Base-by-base conservation (phyloP, 2,888 invertebrate genomes). In the Rhagonycha fulva region DNA sequence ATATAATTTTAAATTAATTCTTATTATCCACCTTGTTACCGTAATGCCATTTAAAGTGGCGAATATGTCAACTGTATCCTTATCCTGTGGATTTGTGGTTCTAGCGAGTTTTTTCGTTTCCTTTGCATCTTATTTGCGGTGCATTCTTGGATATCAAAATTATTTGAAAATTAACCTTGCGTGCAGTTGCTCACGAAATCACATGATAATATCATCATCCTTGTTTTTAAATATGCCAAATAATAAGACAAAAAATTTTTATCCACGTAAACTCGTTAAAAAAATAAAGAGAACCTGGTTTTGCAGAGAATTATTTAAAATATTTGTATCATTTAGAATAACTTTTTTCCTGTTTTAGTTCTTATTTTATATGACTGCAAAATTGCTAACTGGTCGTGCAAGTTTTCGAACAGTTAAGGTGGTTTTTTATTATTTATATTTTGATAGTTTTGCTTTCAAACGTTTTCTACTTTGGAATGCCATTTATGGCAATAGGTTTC, bases 311-410 rank as follows among this genome's bases (percentile, higher is more conserved):
- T 47, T 9, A 47, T 47, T 47, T 47, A 47, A 47, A 47, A 47
- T n/a, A 47, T 47, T 47, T 47, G n/a, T 47, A 47, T 47, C 47
- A 47, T 47, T 47, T 47, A 47, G 47, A 47, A n/a, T 47, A 47
- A 47, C 47, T 47, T 47, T 47, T 47, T 47, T 47, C 47, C 47
- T 47, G 47, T 66, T 66, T 26, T 66, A 66, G 23, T 26, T 66
- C 63, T 24, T 14, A 26, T 66, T 66, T 66, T 23, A 66, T 24
- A 19, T 24, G 63, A 66, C 63, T 66, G 63, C 63, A 66, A 66
- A 66, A 66, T 66, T 66, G n/a, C n/a, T 14, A 66, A 66, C 63
- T 66, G 63, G 63, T 66, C 63, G 63, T 66, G 24, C 63, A 66
- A 66, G 24, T 66, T 66, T 66, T 66, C 63, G 63, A 66, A 26